Evolutionary conservation across 2,113 vertebrate genomes (phyloP).

Genomic region (Potamarius usumacintae): DNA sequence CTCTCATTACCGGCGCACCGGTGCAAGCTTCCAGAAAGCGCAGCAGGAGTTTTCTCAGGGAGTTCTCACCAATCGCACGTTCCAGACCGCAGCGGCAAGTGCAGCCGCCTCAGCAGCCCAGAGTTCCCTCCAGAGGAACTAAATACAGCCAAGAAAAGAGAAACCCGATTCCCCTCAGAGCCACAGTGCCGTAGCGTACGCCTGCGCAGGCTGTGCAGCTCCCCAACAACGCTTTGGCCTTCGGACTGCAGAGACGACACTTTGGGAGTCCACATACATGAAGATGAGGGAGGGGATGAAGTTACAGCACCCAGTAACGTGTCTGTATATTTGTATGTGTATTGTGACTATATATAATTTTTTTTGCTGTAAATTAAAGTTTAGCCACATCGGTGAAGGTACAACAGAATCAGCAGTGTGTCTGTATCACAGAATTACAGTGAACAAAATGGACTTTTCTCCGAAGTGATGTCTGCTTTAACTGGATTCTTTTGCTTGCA

Average conservation of each 20-base stretch:
- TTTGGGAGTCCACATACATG: constrained; percentile 18
- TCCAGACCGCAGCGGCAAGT: constrained; percentile 77
- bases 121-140: constrained; percentile 76
- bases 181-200: background rate
- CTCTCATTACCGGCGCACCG: constrained; percentile 85
- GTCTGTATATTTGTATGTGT: constrained; percentile 48
- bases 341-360: background rate
- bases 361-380: constrained; percentile 34
- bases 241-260: constrained; percentile 11
- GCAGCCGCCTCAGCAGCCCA: constrained; percentile 81
- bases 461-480: background rate
- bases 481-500: background rate
- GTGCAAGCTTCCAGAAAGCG: constrained; percentile 93
- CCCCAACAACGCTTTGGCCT: constrained; percentile 4
- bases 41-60: constrained; percentile 96
- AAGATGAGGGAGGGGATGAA: constrained; percentile 29
- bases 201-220: background rate
- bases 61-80: constrained; percentile 83
- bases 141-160: background rate
- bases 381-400: background rate
- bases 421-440: background rate
- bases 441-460: constrained; percentile 26
- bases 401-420: constrained; percentile 7
- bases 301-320: constrained; percentile 21
- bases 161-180: background rate